These are phyloP conservation scores for Semnornis frantzii DNA, from an alignment of 2,113 vertebrate species.

Conservation along the genomic window DNA sequence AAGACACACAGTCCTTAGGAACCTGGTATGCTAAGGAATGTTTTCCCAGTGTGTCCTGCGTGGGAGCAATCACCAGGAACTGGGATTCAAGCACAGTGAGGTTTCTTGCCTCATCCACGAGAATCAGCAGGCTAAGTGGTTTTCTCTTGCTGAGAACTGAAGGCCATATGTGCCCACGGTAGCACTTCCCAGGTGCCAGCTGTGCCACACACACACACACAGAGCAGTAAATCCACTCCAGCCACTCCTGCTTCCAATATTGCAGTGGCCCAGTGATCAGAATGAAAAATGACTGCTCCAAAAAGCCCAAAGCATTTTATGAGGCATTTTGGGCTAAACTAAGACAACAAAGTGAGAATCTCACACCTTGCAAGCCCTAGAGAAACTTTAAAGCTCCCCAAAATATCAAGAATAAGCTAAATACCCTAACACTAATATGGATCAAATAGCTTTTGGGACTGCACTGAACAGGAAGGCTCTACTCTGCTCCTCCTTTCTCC, in stretches of 20 bases:
- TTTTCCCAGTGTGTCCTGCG: neutral
- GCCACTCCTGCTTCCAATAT: neutral
- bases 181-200: neutral
- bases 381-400: neutral
- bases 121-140: neutral
- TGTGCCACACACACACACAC: no score
- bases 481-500: neutral
- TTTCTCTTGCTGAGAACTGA: neutral
- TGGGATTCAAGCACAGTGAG: neutral
- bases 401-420: neutral
- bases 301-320: neutral
- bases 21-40: no score
- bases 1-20: neutral
- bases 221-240: neutral
- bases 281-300: neutral
- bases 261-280: neutral
- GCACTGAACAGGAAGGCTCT: neutral
- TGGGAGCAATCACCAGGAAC: neutral
- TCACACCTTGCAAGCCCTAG: neutral
- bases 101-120: neutral
- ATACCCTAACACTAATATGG: neutral
- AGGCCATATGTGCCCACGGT: neutral
- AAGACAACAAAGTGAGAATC: neutral
- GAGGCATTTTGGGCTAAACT: neutral
- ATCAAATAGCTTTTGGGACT: neutral